phyloP scores from a whole-genome alignment of 2,113 vertebrate genomes.

The Vidua chalybeata region DNA sequence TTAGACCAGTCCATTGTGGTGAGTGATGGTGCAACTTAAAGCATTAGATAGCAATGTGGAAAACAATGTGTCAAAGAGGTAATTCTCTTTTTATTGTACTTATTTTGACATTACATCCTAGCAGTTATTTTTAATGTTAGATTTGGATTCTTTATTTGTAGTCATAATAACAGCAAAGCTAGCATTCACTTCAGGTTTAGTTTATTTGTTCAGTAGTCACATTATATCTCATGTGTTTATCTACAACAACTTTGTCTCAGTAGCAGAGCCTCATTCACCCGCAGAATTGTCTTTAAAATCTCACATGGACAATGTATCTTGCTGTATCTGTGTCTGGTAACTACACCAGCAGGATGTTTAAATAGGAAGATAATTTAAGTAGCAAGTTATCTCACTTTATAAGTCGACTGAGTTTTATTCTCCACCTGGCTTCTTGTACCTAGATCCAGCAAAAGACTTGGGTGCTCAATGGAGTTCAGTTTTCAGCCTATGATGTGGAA shows the following conservation, averaged over 20 bases:
- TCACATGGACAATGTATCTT: not conserved
- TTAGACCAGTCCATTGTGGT: not conserved
- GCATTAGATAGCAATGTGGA: not conserved
- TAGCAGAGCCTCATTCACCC: not conserved
- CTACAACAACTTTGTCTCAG: not conserved
- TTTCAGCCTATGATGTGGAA: not conserved
- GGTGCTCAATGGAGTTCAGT: rapidly evolving
- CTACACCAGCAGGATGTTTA: not conserved
- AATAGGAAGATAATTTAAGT: not conserved
- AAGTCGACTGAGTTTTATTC: not conserved
- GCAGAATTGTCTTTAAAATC: not conserved
- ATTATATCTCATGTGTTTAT: not conserved
- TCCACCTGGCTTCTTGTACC: not conserved
- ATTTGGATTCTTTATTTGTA: not conserved
- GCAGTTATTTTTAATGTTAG: not conserved
- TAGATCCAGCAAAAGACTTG: not conserved
- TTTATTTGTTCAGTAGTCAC: not conserved
- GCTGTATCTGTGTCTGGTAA: not conserved
- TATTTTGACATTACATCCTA: not conserved
- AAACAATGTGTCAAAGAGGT: not conserved
- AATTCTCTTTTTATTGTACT: not conserved
- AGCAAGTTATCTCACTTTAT: not conserved
- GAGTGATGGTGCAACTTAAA: not conserved
- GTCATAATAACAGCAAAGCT: not conserved
- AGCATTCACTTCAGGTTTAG: not conserved